These are phyloP conservation scores for Streptopelia turtur DNA, from an alignment of 2,797 vertebrate genomes.

Conservation along the genomic window DNA sequence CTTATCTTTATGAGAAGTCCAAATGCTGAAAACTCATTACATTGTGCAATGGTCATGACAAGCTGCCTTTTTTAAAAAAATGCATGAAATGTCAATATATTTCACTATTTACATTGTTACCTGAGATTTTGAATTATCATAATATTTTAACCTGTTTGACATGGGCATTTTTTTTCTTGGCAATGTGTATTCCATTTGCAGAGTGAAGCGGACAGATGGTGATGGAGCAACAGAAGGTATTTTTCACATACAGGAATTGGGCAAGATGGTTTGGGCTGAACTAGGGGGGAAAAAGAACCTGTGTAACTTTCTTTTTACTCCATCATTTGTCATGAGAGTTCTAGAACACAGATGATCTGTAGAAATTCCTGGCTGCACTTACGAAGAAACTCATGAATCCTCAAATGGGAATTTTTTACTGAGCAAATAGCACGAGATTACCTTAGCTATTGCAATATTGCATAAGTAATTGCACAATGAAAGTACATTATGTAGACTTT, in stretches of 20 bases:
- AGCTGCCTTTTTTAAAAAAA: background rate
- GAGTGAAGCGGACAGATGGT: background rate
- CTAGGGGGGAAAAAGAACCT: too few species aligned
- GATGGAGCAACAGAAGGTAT: background rate
- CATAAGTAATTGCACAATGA: constrained; percentile 54
- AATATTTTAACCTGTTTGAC: background rate
- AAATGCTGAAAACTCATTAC: background rate
- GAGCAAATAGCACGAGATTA: background rate
- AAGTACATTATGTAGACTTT: constrained; percentile 30
- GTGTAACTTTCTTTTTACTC: background rate
- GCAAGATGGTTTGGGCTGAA: background rate
- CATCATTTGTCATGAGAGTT: background rate
- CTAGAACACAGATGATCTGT: background rate
- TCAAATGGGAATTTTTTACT: constrained; percentile 24
- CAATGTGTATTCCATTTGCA: background rate
- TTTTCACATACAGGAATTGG: background rate
- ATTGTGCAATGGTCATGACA: background rate
- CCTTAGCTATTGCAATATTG: constrained; percentile 29
- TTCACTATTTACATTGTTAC: background rate
- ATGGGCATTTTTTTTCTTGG: background rate
- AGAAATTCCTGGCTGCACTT: background rate
- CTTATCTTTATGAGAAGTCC: background rate
- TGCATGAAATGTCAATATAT: background rate
- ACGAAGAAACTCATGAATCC: background rate
- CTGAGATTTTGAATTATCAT: background rate